Evolutionary conservation across 2,797 vertebrate species (phyloP).

Genomic region (Podargus strigoides): DNA sequence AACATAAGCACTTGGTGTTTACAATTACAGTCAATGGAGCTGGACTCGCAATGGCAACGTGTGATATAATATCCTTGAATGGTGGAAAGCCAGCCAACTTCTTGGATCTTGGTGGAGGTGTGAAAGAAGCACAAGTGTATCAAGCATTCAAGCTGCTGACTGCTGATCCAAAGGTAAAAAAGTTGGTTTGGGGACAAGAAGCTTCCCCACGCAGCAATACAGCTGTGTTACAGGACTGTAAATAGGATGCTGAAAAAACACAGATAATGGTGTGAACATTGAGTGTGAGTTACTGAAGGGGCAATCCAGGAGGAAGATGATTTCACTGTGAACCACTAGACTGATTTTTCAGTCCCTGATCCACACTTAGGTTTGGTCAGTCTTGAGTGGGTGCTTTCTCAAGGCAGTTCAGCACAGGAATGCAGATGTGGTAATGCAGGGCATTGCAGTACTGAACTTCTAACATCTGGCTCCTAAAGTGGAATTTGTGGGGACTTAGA

Average conservation of each 20-base stretch:
- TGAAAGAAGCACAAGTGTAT: conserved; percentile 95
- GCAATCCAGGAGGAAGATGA: rapidly evolving
- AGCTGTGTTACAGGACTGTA: neutral
- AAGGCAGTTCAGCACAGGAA: neutral
- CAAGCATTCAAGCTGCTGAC: conserved; percentile 96
- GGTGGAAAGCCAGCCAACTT: conserved; percentile 98
- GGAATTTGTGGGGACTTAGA: neutral
- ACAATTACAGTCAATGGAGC: conserved; percentile 91
- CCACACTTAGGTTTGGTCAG: neutral
- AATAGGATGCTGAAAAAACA: neutral
- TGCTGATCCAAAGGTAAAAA: conserved; percentile 91
- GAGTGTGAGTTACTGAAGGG: neutral
- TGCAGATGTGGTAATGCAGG: neutral
- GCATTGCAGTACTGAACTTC: neutral
- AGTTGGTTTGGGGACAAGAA: neutral
- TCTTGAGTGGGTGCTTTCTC: neutral
- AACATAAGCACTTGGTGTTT: neutral
- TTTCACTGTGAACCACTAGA: neutral
- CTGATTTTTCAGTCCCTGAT: neutral
- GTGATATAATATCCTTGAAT: conserved; percentile 95
- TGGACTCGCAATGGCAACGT: conserved; percentile 97
- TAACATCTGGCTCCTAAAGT: neutral
- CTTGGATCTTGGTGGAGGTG: conserved; percentile 95
- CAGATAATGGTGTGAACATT: neutral
- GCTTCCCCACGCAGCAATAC: neutral